Evolutionary conservation across 2,113 vertebrate genomes (phyloP).

Genomic region (Brachyhypopomus occidentalis): DNA sequence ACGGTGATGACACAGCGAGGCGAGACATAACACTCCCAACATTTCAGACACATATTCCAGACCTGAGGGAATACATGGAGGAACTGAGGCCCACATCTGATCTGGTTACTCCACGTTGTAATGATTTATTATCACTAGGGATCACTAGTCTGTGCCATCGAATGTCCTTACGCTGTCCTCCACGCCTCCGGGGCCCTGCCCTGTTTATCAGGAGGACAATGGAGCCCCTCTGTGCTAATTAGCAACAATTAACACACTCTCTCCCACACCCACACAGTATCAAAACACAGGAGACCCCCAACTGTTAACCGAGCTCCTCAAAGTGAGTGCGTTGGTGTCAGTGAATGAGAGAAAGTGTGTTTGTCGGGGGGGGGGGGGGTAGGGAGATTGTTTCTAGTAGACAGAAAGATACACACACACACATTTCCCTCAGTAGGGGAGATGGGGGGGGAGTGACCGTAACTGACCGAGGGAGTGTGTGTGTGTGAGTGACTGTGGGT

Average conservation of each 20-base stretch:
- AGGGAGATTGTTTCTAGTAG: slow-evolving; percentile 7
- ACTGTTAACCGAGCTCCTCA: slow-evolving; percentile 48
- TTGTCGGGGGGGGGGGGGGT: neutral
- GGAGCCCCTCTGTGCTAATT: slow-evolving; percentile 74
- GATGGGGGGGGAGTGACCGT: slow-evolving; percentile 16
- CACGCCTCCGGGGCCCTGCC: neutral
- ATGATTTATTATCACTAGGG: neutral
- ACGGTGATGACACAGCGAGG: no score
- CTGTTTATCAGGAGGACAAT: slow-evolving; percentile 69
- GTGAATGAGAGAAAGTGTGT: slow-evolving; percentile 34
- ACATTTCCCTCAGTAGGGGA: neutral
- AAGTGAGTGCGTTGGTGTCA: slow-evolving; percentile 24
- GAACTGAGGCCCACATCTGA: no score
- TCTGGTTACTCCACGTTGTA: no score
- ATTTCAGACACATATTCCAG: no score
- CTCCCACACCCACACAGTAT: slow-evolving; percentile 49
- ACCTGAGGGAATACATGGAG: no score
- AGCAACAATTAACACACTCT: slow-evolving; percentile 76
- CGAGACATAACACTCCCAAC: no score
- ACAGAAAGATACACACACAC: slow-evolving; percentile 31
- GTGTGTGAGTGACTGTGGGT: slow-evolving; percentile 3
- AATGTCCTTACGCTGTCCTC: neutral
- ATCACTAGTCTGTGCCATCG: no score
- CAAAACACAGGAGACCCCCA: slow-evolving; percentile 74
- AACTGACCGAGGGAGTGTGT: slow-evolving; percentile 6